A percentile compares a stretch with the other conserved stretches of the same genome.
Conservation (phyloP, 1,140 invertebrate genomes). For the Amyelois transitella region DNA sequence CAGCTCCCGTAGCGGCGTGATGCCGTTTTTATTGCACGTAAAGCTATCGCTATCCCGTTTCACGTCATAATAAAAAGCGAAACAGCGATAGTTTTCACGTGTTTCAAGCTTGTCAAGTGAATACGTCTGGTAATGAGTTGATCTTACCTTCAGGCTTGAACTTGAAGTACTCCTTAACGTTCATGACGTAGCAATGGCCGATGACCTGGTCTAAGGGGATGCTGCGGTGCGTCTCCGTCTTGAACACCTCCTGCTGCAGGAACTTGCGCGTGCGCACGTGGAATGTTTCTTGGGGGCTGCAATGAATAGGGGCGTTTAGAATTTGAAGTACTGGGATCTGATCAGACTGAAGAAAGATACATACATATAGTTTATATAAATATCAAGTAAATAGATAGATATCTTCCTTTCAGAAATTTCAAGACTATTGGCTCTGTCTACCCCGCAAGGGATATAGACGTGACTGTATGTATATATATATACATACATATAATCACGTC, state of each 20-base stretch:
- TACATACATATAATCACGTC: too few species aligned
- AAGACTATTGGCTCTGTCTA: too few species aligned
- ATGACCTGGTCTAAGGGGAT: constrained; percentile 90
- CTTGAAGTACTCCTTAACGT: constrained; percentile 96
- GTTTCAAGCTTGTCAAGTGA: too few species aligned
- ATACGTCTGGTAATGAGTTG: too few species aligned
- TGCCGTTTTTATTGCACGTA: too few species aligned
- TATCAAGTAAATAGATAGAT: background rate
- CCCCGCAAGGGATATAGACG: too few species aligned
- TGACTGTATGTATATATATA: too few species aligned
- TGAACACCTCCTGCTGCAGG: constrained; percentile 96
- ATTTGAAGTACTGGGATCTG: background rate
- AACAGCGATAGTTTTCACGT: too few species aligned
- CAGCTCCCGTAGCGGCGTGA: too few species aligned
- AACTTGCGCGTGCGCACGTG: constrained; percentile 97
- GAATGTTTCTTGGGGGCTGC: constrained; percentile 93
- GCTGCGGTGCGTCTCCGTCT: constrained; percentile 90
- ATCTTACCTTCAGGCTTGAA: constrained; percentile 83
- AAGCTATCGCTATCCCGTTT: too few species aligned
- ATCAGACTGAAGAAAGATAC: background rate
- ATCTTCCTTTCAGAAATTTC: too few species aligned
- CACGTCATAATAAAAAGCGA: too few species aligned
- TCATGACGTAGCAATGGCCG: constrained; percentile 95
- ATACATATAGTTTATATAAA: background rate
- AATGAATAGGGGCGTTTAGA: constrained; percentile 26